Percentiles rank a stretch among this genome's conserved stretches.
phyloP scores from a whole-genome alignment of 2,797 vertebrate genomes.

The Danio aesculapii region DNA sequence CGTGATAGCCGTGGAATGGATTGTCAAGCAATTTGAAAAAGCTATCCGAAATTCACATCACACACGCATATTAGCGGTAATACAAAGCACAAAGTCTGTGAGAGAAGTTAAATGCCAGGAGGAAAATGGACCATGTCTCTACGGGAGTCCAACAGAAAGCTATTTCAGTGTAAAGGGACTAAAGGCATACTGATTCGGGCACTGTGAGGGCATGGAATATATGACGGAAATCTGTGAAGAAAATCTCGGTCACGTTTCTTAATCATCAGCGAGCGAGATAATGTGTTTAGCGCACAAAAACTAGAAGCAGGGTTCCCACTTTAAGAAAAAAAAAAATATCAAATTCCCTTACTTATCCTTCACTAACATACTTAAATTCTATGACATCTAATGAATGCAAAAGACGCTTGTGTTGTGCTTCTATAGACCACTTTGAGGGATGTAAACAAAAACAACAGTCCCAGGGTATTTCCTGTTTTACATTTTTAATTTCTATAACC shows the following conservation, averaged over 20 bases:
- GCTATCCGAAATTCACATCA: conserved; percentile 67
- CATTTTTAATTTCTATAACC: no score
- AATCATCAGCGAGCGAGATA: conserved; percentile 18
- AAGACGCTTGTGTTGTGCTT: no score
- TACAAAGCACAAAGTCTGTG: conserved; percentile 58
- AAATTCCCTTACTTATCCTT: no score
- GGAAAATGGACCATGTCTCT: conserved; percentile 42
- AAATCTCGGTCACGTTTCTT: not conserved
- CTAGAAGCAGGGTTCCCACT: not conserved
- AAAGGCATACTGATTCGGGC: conserved; percentile 39
- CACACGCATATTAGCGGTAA: conserved; percentile 71
- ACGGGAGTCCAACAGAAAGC: conserved; percentile 53
- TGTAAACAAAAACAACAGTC: no score
- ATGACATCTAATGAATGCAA: no score
- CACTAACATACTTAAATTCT: no score
- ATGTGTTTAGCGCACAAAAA: conserved; percentile 17
- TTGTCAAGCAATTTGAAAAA: conserved; percentile 65
- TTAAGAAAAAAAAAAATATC: no score
- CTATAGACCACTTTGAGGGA: no score
- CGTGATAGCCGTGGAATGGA: conserved; percentile 62
- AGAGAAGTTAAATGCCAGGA: conserved; percentile 55
- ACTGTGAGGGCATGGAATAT: conserved; percentile 27
- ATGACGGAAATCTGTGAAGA: conserved; percentile 39
- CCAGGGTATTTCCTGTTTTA: no score
- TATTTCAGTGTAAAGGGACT: conserved; percentile 42